phyloP scores from a whole-genome alignment of 1,140 invertebrate genomes.

The Drosophila serrata region DNA sequence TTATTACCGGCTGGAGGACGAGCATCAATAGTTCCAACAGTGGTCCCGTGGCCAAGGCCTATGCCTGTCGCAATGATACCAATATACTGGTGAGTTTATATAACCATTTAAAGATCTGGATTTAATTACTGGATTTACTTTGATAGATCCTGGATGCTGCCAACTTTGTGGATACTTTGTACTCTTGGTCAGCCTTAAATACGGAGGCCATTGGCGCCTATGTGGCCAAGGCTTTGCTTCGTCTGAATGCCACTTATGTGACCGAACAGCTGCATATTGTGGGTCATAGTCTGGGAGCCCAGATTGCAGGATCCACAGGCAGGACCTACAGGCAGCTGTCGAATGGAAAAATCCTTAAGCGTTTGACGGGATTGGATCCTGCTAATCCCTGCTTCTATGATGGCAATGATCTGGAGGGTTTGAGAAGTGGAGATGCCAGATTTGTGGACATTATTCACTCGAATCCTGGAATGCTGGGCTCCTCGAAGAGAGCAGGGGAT shows the following conservation, averaged over 20 bases:
- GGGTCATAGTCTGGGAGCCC: conserved; percentile 85
- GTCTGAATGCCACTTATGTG: conserved; percentile 49
- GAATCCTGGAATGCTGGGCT: conserved; percentile 89
- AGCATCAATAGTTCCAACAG: conserved; percentile 37
- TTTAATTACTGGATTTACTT: too few species aligned
- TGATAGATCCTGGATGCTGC: conserved; percentile 56
- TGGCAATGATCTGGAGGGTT: conserved; percentile 83
- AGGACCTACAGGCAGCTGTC: conserved; percentile 72
- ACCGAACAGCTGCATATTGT: conserved; percentile 64
- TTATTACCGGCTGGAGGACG: conserved; percentile 50
- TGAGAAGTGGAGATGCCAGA: conserved; percentile 86
- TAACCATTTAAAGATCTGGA: too few species aligned
- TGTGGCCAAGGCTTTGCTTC: conserved; percentile 56
- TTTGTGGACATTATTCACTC: conserved; percentile 91
- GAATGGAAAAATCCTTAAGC: conserved; percentile 50
- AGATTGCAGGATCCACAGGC: conserved; percentile 86
- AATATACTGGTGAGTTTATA: conserved; percentile 49
- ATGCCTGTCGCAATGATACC: conserved; percentile 50
- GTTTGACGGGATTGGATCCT: conserved; percentile 90
- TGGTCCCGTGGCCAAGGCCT: conserved; percentile 50
- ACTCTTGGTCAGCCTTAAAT: conserved; percentile 72
- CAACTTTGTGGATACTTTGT: conserved; percentile 67
- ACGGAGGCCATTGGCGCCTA: conserved; percentile 63
- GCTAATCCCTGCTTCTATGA: conserved; percentile 88
- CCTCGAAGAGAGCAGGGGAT: conserved; percentile 84